Percentiles rank a stretch among this genome's conserved stretches.
phyloP scores from a whole-genome alignment of 2,888 invertebrate species.

The Deilephila porcellus region DNA sequence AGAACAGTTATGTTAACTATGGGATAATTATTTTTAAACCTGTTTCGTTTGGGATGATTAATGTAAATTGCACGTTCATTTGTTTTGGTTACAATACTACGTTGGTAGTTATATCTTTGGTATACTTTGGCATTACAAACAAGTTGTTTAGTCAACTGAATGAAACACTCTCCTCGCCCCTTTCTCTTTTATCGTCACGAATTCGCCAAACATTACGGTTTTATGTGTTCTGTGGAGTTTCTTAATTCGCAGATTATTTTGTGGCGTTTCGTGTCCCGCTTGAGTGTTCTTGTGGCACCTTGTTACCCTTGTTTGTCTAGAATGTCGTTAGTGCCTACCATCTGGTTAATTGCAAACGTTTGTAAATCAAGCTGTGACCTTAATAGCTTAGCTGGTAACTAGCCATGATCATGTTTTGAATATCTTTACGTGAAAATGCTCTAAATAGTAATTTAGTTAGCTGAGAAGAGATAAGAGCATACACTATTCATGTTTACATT shows the following conservation, averaged over 20 bases:
- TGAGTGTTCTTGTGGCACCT: not conserved
- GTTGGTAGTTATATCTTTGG: too few relatives aligned
- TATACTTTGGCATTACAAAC: constrained; percentile 10
- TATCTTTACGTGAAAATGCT: not conserved
- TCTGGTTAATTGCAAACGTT: constrained; percentile 8
- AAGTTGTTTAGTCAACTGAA: constrained; percentile 21
- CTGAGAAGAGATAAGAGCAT: too few relatives aligned
- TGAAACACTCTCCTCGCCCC: constrained; percentile 28
- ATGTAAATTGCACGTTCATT: not conserved
- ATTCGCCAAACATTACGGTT: constrained; percentile 16
- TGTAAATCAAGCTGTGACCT: constrained; percentile 17
- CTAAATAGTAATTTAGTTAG: too few relatives aligned
- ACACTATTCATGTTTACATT: too few relatives aligned
- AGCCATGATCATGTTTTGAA: not conserved
- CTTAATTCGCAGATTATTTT: constrained; percentile 20
- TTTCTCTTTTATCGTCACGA: constrained; percentile 31
- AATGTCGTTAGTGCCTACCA: constrained; percentile 25
- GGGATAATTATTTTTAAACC: not conserved
- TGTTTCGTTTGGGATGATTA: not conserved
- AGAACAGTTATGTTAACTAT: constrained; percentile 6
- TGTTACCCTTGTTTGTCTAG: constrained; percentile 25
- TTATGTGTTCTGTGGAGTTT: constrained; percentile 3
- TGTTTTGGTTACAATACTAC: not conserved
- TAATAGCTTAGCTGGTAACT: not conserved
- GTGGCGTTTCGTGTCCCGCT: not conserved